These are phyloP conservation scores for Macrosoma leucophasiata DNA, from an alignment of 2,888 invertebrate genomes.

Conservation along the genomic window DNA sequence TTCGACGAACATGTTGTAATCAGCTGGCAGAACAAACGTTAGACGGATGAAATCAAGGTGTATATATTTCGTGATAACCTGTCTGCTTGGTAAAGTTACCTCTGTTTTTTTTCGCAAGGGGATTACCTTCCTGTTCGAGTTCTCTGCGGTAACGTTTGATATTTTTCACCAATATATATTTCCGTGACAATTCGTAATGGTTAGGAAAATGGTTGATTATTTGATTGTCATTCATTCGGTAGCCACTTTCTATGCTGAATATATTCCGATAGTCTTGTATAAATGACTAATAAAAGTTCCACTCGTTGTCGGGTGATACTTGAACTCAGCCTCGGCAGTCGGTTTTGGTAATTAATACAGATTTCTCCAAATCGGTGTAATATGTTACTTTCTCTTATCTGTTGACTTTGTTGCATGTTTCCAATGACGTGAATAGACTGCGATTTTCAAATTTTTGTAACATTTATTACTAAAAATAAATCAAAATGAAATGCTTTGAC, in stretches of 20 bases:
- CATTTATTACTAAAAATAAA: too few relatives aligned
- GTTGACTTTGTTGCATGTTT: too few relatives aligned
- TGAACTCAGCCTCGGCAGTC: constrained; percentile 91
- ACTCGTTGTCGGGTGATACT: constrained; percentile 88
- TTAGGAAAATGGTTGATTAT: constrained; percentile 84
- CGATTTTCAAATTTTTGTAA: too few relatives aligned
- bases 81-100: constrained; percentile 73
- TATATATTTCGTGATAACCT: constrained; percentile 80
- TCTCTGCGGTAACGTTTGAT: constrained; percentile 95
- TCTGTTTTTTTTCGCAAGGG: constrained; percentile 85
- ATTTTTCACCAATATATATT: constrained; percentile 96
- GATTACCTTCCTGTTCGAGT: constrained; percentile 90
- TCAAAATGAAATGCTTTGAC: too few relatives aligned
- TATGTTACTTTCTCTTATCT: constrained; percentile 36
- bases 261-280: constrained; percentile 89
- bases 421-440: too few relatives aligned
- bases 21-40: constrained; percentile 94
- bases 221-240: constrained; percentile 82
- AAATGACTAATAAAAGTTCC: constrained; percentile 95
- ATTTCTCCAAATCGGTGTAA: constrained; percentile 89
- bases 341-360: constrained; percentile 90
- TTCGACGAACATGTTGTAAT: constrained; percentile 97
- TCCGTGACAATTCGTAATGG: constrained; percentile 93
- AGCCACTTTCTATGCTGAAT: constrained; percentile 91
- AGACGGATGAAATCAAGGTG: constrained; percentile 94